Percentiles rank a stretch among this genome's conserved stretches.
These are phyloP conservation scores for Cabera pusaria DNA, from an alignment of 2,888 invertebrate genomes.

Conservation along the genomic window DNA sequence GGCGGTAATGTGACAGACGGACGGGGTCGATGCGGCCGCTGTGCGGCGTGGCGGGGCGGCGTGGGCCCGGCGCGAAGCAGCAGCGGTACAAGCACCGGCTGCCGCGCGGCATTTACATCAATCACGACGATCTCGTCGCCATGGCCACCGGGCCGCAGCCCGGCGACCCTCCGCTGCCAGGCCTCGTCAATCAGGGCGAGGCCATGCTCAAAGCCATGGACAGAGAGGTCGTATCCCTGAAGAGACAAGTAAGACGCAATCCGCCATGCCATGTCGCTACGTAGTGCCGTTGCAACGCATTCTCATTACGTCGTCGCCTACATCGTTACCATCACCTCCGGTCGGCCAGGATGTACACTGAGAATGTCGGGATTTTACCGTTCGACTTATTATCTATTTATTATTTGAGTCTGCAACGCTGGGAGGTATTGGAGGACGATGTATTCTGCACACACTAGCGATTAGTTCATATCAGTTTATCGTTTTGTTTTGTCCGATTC, in stretches of 20 bases:
- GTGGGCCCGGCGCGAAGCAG: constrained; percentile 79
- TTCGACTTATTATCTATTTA: constrained; percentile 32
- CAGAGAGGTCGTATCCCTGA: constrained; percentile 96
- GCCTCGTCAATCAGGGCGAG: constrained; percentile 87
- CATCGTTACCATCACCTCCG: constrained; percentile 29
- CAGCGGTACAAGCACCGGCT: constrained; percentile 91
- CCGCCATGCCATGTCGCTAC: constrained; percentile 51
- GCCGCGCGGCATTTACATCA: constrained; percentile 98
- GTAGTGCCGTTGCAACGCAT: constrained; percentile 63
- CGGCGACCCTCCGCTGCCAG: constrained; percentile 78
- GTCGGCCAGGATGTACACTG: constrained; percentile 56
- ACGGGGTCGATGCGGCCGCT: constrained; percentile 92
- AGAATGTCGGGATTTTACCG: constrained; percentile 60
- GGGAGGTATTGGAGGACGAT: constrained; percentile 51
- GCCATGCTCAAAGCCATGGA: constrained; percentile 96
- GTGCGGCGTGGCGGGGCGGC: constrained; percentile 86
- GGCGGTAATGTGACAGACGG: constrained; percentile 85
- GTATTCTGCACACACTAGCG: constrained; percentile 78
- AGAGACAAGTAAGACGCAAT: constrained; percentile 94
- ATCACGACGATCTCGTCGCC: constrained; percentile 97
- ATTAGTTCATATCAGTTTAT: constrained; percentile 36
- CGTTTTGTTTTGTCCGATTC: constrained; percentile 41
- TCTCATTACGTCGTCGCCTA: constrained; percentile 66
- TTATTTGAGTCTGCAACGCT: constrained; percentile 42
- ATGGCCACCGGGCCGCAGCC: constrained; percentile 91